phyloP scores from a whole-genome alignment of 1,140 invertebrate species.

The Aphaenogaster ashmeadi region DNA sequence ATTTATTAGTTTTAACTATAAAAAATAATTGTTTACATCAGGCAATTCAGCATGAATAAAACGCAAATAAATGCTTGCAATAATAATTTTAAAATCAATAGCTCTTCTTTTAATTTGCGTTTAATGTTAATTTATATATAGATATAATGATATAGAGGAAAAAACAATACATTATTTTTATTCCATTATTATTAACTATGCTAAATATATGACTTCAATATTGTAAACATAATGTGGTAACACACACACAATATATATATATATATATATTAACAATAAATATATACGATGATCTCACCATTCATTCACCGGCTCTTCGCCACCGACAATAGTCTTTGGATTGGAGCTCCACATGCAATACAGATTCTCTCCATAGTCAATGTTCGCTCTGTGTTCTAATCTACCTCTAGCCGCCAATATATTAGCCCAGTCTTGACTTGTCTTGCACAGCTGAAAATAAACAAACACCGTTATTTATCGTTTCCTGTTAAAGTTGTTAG shows the following conservation, averaged over 20 bases:
- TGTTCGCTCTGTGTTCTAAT: conserved; percentile 92
- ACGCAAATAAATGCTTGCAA: background rate
- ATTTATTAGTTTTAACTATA: background rate
- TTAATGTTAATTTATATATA: background rate
- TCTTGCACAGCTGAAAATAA: conserved; percentile 88
- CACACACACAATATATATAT: background rate
- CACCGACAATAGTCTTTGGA: conserved; percentile 90
- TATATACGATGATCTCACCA: conserved; percentile 87
- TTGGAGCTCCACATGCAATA: conserved; percentile 92
- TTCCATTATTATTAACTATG: background rate
- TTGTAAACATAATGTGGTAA: background rate
- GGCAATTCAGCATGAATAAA: background rate
- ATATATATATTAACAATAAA: background rate
- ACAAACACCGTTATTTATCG: background rate
- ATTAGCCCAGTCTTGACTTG: conserved; percentile 94
- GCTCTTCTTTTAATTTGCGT: background rate
- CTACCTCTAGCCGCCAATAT: conserved; percentile 90
- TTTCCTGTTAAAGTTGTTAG: conserved; percentile 15
- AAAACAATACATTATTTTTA: background rate
- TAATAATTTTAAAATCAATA: conserved; percentile 9
- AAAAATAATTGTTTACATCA: background rate
- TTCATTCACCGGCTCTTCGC: conserved; percentile 91
- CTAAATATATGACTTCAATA: background rate
- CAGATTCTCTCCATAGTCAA: conserved; percentile 94
- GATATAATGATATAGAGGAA: background rate